phyloP scores from a whole-genome alignment of 1,140 invertebrate genomes.

The Drosophila melanica region DNA sequence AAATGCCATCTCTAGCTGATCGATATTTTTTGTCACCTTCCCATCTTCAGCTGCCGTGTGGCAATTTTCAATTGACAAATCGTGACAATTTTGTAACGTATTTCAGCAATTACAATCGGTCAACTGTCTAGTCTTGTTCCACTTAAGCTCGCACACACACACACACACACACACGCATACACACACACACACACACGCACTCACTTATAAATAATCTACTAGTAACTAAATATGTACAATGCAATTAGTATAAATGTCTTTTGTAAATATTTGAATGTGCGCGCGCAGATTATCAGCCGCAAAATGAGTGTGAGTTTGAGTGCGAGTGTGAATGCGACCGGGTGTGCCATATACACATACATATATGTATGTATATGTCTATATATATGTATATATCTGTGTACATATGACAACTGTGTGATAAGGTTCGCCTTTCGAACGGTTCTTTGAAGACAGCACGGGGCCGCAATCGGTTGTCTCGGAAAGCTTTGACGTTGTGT shows the following conservation, averaged over 20 bases:
- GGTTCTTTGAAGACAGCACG: conserved; percentile 36
- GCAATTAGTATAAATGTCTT: conserved; percentile 61
- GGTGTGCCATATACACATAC: too few relatives aligned
- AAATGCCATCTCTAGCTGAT: conserved; percentile 1
- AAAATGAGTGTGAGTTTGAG: conserved; percentile 9
- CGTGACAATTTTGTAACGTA: conserved; percentile 36
- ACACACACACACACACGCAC: conserved; percentile 2
- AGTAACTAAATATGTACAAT: conserved; percentile 47
- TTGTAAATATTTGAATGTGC: conserved; percentile 60
- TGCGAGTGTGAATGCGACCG: conserved; percentile 3
- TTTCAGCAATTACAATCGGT: conserved; percentile 49
- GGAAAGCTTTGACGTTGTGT: conserved; percentile 8
- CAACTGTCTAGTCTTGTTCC: conserved; percentile 34
- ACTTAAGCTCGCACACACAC: conserved; percentile 19
- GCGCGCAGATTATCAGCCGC: conserved; percentile 61
- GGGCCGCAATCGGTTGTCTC: conserved; percentile 11
- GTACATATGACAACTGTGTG: conserved; percentile 24
- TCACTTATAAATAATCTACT: conserved; percentile 28
- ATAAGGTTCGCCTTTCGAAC: conserved; percentile 23
- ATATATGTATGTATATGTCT: too few relatives aligned
- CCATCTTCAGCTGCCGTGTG: conserved; percentile 2
- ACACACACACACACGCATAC: conserved; percentile 16
- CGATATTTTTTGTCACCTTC: neutral
- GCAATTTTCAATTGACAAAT: conserved; percentile 29
- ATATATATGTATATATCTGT: neutral